Conservation (phyloP, 2,113 vertebrate species). For the Pseudopodoces humilis region DNA sequence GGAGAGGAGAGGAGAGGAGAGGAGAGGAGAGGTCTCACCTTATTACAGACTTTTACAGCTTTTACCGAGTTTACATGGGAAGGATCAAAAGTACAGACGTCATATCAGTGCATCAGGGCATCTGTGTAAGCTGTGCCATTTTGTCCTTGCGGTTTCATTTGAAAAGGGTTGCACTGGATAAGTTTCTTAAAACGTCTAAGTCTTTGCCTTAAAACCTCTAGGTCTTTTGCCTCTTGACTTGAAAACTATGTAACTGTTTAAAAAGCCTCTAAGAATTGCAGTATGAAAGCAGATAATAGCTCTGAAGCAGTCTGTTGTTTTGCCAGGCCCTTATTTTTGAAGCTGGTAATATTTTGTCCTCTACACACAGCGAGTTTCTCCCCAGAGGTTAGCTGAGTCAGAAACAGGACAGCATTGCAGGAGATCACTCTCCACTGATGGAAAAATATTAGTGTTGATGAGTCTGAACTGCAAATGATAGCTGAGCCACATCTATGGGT, state of each 20-base stretch:
- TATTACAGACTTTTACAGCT: neutral
- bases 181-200: neutral
- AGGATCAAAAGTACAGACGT: neutral
- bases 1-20: neutral
- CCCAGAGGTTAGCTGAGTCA: neutral
- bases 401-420: neutral
- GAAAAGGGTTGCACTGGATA: accelerated
- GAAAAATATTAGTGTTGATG: neutral
- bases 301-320: neutral
- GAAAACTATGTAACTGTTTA: neutral
- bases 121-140: neutral
- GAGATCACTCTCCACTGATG: neutral
- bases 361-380: accelerated
- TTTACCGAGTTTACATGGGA: neutral
- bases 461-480: neutral
- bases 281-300: neutral
- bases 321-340: neutral
- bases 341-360: neutral
- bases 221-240: neutral
- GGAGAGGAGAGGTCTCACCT: neutral
- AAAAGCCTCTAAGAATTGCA: neutral
- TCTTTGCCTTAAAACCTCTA: neutral
- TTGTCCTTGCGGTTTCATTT: neutral
- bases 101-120: neutral
- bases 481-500: neutral